Evolutionary conservation across 2,113 vertebrate species (phyloP), one percentile per base, ranked within the genome.

Genomic region (Psittacara wagleri): DNA sequence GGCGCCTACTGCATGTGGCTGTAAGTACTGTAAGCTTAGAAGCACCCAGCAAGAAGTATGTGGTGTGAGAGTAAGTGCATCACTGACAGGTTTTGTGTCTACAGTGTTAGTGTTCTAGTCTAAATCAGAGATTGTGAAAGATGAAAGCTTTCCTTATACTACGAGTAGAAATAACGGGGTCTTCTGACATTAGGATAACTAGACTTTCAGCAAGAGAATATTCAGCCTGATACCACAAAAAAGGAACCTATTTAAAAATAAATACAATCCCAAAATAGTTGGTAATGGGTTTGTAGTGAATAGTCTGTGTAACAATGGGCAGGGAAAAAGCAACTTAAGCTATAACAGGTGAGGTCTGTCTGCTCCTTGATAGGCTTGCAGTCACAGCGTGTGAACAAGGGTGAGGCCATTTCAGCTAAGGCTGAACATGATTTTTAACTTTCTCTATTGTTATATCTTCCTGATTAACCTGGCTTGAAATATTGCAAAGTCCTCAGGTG

Each of bases 1-100:
- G 99, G 72, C 99, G 99, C 54, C 98, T 99, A 35, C 98, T 99
- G 17, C 99, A 99, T 43, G 99, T 99, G 81, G 99, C 99, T 96
- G 99, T 99, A 96, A 99, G 99, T 99, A 76, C 46, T 29, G 23
- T 28, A 44, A 24, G 77, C 74, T 81, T 39, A 37, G 14, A 28
- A 52, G 23, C 57, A 29, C 31, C 2, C 1, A 22, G 35, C 43
- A 54, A 41, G 52, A 84, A 49, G 35, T 31, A 3, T 22, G 13
- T 57, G 28, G 3, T 31, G 44, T 61, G 43, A 70, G 49, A 62
- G 24, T 29, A 75, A 64, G 19, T 25, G 22, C 37, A 39, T 77
- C 23, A 5, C 35, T n/a, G 55, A 22, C 72, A 68, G n/a, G 69
- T 27, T 88, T 85, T 59, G 37, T 72, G 55, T 37, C 55, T 74